Evolutionary conservation across 2,888 invertebrate genomes (phyloP).

Genomic region (Drosophila emarginata): DNA sequence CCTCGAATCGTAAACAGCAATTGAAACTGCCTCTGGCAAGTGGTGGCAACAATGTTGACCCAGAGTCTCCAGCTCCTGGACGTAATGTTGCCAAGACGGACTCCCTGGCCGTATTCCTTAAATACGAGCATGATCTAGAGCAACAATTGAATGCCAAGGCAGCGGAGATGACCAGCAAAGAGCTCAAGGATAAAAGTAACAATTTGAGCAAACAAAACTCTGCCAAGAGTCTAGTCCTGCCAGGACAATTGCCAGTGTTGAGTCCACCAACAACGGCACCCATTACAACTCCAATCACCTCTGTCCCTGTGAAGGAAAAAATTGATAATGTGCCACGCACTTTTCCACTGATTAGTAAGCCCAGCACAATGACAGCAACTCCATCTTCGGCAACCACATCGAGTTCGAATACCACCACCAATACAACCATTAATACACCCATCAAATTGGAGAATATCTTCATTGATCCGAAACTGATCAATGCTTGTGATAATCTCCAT

Average conservation of each 20-base stretch:
- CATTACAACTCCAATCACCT: conserved; percentile 8
- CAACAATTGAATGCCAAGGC: conserved; percentile 66
- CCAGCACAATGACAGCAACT: conserved; percentile 18
- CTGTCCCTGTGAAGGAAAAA: conserved; percentile 43
- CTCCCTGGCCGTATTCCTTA: conserved; percentile 81
- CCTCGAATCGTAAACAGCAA: conserved; percentile 78
- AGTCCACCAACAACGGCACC: conserved; percentile 27
- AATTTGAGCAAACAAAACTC: conserved; percentile 82
- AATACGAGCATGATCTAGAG: conserved; percentile 81
- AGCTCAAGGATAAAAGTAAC: conserved; percentile 82
- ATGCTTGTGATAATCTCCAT: conserved; percentile 88
- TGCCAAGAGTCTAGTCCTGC: conserved; percentile 69
- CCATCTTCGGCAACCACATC: neutral
- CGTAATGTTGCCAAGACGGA: conserved; percentile 80
- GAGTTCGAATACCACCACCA: neutral
- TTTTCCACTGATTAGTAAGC: conserved; percentile 40
- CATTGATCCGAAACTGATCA: conserved; percentile 86
- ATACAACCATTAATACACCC: conserved; percentile 28
- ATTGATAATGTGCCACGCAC: conserved; percentile 45
- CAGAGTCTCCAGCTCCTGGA: conserved; percentile 12
- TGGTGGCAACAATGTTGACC: conserved; percentile 24
- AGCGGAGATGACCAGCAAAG: conserved; percentile 65
- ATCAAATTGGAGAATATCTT: conserved; percentile 70
- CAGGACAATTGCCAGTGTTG: conserved; percentile 55
- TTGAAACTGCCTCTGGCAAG: conserved; percentile 58